Percentiles rank a stretch among this genome's conserved stretches.
Conservation (phyloP, 2,888 invertebrate genomes). For the Hedya salicella region DNA sequence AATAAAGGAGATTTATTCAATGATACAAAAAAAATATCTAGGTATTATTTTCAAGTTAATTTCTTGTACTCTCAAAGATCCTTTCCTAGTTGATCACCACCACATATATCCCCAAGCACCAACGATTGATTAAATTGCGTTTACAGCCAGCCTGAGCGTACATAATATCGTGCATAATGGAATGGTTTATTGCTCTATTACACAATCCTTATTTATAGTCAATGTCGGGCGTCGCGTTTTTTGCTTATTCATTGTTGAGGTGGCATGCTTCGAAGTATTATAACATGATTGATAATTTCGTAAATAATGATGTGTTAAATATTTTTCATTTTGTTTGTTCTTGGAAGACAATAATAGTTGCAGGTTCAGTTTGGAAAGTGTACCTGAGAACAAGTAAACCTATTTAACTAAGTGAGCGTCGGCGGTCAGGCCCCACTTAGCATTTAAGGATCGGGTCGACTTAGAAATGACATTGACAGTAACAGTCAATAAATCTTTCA, state of each 20-base stretch:
- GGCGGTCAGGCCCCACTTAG: background rate
- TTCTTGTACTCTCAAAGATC: conserved; percentile 8
- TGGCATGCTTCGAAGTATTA: too few species aligned
- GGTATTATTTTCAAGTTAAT: conserved; percentile 12
- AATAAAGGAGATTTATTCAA: too few species aligned
- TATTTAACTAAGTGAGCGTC: background rate
- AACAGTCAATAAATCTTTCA: background rate
- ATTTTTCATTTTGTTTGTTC: too few species aligned
- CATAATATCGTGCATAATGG: conserved; percentile 56
- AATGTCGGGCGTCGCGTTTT: conserved; percentile 59
- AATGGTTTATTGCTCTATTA: conserved; percentile 70
- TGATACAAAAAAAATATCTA: too few species aligned
- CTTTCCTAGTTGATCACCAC: conserved; percentile 27
- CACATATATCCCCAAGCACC: conserved; percentile 50
- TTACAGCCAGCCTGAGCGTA: conserved; percentile 53
- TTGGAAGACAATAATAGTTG: too few species aligned
- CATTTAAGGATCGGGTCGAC: background rate
- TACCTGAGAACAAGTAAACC: too few species aligned
- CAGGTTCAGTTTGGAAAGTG: too few species aligned
- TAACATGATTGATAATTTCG: background rate
- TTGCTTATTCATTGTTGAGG: conserved; percentile 56
- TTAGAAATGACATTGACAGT: background rate
- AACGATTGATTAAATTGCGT: conserved; percentile 53
- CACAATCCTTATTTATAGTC: conserved; percentile 65
- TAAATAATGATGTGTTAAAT: background rate